A percentile compares a stretch with the other conserved stretches of the same genome.
phyloP scores from a whole-genome alignment of 2,888 invertebrate genomes.

The Sinohyriopsis cumingii region DNA sequence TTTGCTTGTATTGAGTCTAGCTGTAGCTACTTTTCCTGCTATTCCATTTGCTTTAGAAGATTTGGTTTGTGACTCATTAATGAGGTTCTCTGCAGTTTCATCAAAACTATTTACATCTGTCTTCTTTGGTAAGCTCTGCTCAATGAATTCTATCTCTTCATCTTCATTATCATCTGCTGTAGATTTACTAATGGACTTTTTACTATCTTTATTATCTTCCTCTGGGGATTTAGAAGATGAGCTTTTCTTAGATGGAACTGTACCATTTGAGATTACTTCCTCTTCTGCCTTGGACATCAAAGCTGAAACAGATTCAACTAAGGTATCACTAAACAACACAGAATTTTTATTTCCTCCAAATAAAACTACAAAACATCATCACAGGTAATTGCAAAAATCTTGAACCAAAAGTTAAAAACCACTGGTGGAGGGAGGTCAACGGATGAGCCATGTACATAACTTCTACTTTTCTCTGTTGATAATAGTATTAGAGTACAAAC shows the following conservation, averaged over 20 bases:
- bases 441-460: too few relatives aligned
- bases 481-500: too few relatives aligned
- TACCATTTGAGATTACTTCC: constrained; percentile 71
- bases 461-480: too few relatives aligned
- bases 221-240: constrained; percentile 18
- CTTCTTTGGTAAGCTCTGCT: constrained; percentile 62
- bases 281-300: constrained; percentile 69
- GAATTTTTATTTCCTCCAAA: too few relatives aligned
- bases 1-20: constrained; percentile 63
- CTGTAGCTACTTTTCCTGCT: constrained; percentile 48
- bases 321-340: neutral
- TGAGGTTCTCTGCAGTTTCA: constrained; percentile 61
- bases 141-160: constrained; percentile 66
- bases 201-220: constrained; percentile 39
- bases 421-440: too few relatives aligned
- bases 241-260: constrained; percentile 54
- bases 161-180: constrained; percentile 59
- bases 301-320: constrained; percentile 50
- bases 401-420: too few relatives aligned
- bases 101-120: constrained; percentile 66
- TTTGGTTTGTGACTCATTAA: constrained; percentile 64
- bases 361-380: too few relatives aligned
- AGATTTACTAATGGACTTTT: constrained; percentile 41
- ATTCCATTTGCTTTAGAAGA: constrained; percentile 57
- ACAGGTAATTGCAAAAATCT: too few relatives aligned